Base-by-base conservation (phyloP, 23 tunicate species). In the Ciona savignyi region DNA sequence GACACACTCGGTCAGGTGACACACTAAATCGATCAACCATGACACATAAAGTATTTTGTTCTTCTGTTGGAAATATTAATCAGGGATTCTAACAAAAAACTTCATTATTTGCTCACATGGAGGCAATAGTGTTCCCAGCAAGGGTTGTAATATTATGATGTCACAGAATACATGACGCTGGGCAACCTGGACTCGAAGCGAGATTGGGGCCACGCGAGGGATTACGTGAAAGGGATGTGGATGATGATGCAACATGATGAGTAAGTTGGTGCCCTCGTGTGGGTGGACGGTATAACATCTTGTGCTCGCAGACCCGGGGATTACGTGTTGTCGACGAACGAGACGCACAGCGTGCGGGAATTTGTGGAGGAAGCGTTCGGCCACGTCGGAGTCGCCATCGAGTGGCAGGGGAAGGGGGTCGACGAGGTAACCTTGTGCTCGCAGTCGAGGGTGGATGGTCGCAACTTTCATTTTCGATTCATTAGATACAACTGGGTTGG, bases 161-260 rank as follows among this genome's bases (percentile, higher is more conserved):
- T n/a, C n/a, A n/a, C 69, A 84, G 89, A 93, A 3, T 35, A 30
- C 49, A 34, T 93, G 72, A 73, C 72, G n/a, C 78, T 93, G 61
- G 98, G 98, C 34, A 93, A 87, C 68, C 27, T 93, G 63, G 98
- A 93, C 42, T 93, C 98, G 21, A 93, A 82, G 70, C 75, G 98
- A 20, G 98, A 93, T 72, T 93, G 98, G 98, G 98, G 98, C 1
- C 98, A 93, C 65, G 98, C 98, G 0, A 78, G 73, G 3, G 98
- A 93, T 70, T 93, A 93, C 74, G 98, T 93, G 34, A 70, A 86
- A 62, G 98, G 98, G 51, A 93, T 93, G 98, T 93, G 80, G 81
- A 67, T 77, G 70, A 93, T 93, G 82, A 30, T 93, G 60, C 98
- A 82, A 34, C 88, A 83, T 2, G 96, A 89, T 51, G 86, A 72